Percentiles rank a stretch among this genome's conserved stretches.
phyloP scores from a whole-genome alignment of 1,140 invertebrate species.

The Neodiprion lecontei region DNA sequence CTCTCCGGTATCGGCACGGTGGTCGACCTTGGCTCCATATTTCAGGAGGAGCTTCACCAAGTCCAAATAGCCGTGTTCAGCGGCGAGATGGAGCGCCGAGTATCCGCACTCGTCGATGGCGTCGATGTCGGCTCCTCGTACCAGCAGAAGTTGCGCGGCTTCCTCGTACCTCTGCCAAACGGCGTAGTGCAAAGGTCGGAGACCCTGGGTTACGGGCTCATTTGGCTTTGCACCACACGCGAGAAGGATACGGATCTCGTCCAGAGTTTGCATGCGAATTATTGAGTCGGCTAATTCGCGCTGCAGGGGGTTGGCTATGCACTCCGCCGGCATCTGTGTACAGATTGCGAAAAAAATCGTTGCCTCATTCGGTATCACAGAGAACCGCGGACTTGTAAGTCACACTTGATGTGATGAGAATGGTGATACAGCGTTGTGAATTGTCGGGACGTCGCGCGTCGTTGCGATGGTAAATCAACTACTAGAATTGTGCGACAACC shows the following conservation, averaged over 20 bases:
- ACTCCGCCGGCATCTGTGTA: slow-evolving; percentile 74
- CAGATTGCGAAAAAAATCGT: slow-evolving; percentile 67
- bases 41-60: slow-evolving; percentile 78
- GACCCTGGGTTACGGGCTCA: slow-evolving; percentile 78
- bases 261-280: slow-evolving; percentile 83
- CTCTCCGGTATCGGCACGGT: slow-evolving; percentile 72
- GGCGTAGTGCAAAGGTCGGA: slow-evolving; percentile 90
- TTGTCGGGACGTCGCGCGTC: slow-evolving; percentile 50
- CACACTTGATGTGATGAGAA: slow-evolving; percentile 24
- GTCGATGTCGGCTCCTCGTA: slow-evolving; percentile 83
- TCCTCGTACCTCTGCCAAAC: slow-evolving; percentile 86
- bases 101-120: slow-evolving; percentile 89
- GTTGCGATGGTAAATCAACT: too few species aligned
- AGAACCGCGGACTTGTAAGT: slow-evolving; percentile 54
- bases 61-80: slow-evolving; percentile 82
- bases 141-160: slow-evolving; percentile 78
- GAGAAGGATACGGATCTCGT: slow-evolving; percentile 84
- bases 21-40: slow-evolving; percentile 82
- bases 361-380: slow-evolving; percentile 62
- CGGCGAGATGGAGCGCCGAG: slow-evolving; percentile 85
- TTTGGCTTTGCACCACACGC: slow-evolving; percentile 86
- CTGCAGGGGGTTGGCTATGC: slow-evolving; percentile 79
- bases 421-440: slow-evolving; percentile 56
- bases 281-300: slow-evolving; percentile 89
- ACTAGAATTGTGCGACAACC: too few species aligned